Base-by-base conservation (phyloP, 2,113 vertebrate species). In the Pelvicachromis taeniatus region DNA sequence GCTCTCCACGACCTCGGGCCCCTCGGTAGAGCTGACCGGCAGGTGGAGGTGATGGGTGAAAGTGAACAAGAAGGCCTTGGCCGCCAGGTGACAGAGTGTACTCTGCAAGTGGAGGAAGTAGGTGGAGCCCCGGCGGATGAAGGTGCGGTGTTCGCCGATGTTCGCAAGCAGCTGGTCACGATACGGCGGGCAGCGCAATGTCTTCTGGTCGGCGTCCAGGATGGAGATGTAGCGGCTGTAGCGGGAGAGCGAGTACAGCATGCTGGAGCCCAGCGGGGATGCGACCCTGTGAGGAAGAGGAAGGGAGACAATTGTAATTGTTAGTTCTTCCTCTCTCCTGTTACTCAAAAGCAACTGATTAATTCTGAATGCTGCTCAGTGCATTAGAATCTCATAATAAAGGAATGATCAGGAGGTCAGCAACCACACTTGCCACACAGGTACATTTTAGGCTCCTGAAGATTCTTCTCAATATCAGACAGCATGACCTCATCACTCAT, bases 11-110 rank as follows among this genome's bases (percentile, higher is more conserved):
- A 56, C 90, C 58, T 90, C 87, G 1, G 80, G 77, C n/a, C 96
- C 95, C 1, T 96, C 92, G 2, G 96, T 96, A 61, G 95, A 88
- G 0, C 92, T 96, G 84, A 98, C 95, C 9, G 98, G 98, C 82
- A 99, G 95, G 93, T 99, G 99, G 87, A 99, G 95, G 88, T 99
- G 97, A 73, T 99, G 98, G 89, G 98, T 99, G 93, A 99, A 99
- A 56, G 98, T 95, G 23, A 97, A 97, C 78, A 99, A 97, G 95
- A 99, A 99, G 65, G 98, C 98, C 94, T 97, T 98, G 40, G 98
- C 96, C 1, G 95, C 97, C 14, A 99, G 96, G 91, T 96, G 96
- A 61, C 97, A 97, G 78, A 99, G 96, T 84, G 96, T 84, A 58
- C 96, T 96, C 94, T 98, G 98, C 17, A 98, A 90, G 4, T 99